Evolutionary conservation across 1,140 invertebrate species (phyloP), one percentile per base, ranked within the genome.

Genomic region (Macrosteles quadrilineatus): DNA sequence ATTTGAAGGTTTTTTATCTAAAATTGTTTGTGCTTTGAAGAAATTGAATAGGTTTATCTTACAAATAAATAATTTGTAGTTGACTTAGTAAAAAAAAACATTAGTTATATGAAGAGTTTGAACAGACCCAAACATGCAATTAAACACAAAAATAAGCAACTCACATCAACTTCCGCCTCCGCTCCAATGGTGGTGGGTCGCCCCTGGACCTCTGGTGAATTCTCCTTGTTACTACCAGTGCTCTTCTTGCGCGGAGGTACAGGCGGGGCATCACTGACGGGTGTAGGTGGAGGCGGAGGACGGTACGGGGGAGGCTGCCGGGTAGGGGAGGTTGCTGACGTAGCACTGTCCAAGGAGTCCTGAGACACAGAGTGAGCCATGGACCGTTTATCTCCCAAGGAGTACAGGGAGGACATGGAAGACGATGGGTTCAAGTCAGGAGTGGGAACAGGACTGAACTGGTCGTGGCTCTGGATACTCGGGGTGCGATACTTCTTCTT

Each of bases 401-500:
- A 66, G 12, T 40, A 45, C 9, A 66, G 36, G 43, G 71, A 69
- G 30, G 75, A 67, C 4, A 75, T 77, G 70, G 76, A 72, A 2
- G 75, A 73, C 21, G 73, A 71, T 12, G 70, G 31, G 36, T 68
- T 53, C 12, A 89, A 83, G 21, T 86, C 85, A 11, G 87, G 87
- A 12, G 53, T 31, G n/a, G 59, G 64, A n/a, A 30, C 30, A 32
- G 12, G 29, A 21, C 23, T 14, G 21, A 30, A 17, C 57, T 47
- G 43, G 30, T 47, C 31, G 59, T 43, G n/a, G 31, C 30, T 30
- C 29, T 43, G 30, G 21, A 70, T 3, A 19, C 82, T 77, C 75
- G 82, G 81, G 78, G 78, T 77, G 75, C 84, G 79, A 74, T 88
- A 94, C 77, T 90, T 91, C 77, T 88, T 89, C 79, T 93, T 92